These are phyloP conservation scores for Pilophorus perplexus DNA, from an alignment of 2,888 invertebrate species.

Conservation along the genomic window DNA sequence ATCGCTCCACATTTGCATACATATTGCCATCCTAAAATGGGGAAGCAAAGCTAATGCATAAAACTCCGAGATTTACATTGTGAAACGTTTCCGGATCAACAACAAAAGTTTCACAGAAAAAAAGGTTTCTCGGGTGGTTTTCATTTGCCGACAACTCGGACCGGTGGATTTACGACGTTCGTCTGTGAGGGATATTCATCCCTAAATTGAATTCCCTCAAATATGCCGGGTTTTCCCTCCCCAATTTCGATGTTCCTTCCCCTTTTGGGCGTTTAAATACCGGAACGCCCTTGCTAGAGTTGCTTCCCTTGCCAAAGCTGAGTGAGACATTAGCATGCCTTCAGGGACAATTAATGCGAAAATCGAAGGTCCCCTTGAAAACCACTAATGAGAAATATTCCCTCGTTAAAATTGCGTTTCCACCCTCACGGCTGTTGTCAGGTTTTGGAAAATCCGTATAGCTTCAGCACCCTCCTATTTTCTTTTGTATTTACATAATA, in stretches of 20 bases:
- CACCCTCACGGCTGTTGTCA: not conserved
- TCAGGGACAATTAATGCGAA: slow-evolving; percentile 27
- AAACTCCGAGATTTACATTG: slow-evolving; percentile 13
- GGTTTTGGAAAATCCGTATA: slow-evolving; percentile 28
- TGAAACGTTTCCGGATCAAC: not conserved
- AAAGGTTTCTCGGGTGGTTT: slow-evolving; percentile 3
- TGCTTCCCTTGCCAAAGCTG: slow-evolving; percentile 14
- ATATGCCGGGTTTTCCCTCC: slow-evolving; percentile 1
- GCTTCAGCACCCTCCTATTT: not conserved
- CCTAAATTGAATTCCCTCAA: slow-evolving; percentile 30
- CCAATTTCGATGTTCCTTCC: not conserved
- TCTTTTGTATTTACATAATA: slow-evolving; percentile 43
- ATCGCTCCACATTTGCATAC: slow-evolving; percentile 35
- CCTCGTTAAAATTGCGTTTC: slow-evolving; percentile 36
- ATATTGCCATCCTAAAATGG: slow-evolving; percentile 24
- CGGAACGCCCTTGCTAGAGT: slow-evolving; percentile 23
- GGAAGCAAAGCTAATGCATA: slow-evolving; percentile 30
- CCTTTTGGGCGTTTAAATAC: slow-evolving; percentile 23
- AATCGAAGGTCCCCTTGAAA: slow-evolving; percentile 26
- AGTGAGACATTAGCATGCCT: slow-evolving; percentile 35
- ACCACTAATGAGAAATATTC: slow-evolving; percentile 37
- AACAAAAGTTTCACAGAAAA: not conserved
- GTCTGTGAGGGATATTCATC: not conserved
- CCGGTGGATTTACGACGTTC: not conserved
- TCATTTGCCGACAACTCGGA: slow-evolving; percentile 1